Conservation (phyloP, 1,140 invertebrate species). For the Rhagoletis zephyria region DNA sequence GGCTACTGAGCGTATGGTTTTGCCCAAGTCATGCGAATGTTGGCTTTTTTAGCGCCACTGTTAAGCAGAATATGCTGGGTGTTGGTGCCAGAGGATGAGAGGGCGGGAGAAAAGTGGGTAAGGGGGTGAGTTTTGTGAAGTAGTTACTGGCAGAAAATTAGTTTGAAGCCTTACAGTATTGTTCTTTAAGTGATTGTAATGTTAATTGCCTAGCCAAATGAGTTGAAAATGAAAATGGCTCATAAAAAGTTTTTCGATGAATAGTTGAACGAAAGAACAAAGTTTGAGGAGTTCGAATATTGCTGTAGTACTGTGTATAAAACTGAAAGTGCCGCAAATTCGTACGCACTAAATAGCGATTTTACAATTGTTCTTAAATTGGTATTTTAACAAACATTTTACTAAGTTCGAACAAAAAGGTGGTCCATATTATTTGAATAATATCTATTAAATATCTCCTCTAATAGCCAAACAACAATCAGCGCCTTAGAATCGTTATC, state of each 20-base stretch:
- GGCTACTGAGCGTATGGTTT: background rate
- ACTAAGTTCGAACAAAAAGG: too few species aligned
- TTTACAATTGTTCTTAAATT: too few species aligned
- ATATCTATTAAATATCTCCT: too few species aligned
- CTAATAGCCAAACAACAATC: too few species aligned
- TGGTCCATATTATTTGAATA: too few species aligned
- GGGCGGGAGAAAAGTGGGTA: background rate
- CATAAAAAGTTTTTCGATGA: conserved; percentile 15
- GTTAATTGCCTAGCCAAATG: conserved; percentile 17
- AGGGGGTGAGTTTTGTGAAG: background rate
- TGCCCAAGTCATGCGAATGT: background rate
- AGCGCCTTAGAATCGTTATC: too few species aligned
- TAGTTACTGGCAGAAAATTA: background rate
- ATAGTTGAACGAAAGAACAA: background rate
- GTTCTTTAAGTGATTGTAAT: conserved; percentile 15
- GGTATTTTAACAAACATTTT: too few species aligned
- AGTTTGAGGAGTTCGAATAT: background rate
- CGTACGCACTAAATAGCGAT: too few species aligned
- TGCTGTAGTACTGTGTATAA: background rate
- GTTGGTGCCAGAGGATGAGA: background rate
- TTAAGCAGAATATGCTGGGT: background rate
- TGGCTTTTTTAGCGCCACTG: background rate
- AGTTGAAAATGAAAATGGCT: background rate
- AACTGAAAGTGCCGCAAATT: background rate
- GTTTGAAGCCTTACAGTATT: background rate